Base-by-base conservation (phyloP, 2,888 invertebrate genomes). In the Germaria angustata region DNA sequence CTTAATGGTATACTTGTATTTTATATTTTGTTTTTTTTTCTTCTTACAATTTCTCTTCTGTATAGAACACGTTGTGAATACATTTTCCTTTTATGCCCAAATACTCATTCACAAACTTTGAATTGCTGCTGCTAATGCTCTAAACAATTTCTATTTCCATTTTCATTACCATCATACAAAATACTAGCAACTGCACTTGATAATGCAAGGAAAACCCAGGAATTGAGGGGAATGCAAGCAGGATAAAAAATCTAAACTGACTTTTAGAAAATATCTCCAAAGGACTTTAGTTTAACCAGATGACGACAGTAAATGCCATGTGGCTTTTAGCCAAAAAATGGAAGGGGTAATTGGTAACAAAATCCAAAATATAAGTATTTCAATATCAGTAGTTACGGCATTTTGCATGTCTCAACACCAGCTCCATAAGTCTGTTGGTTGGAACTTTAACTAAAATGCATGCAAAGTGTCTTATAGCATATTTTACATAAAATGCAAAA, bases 291-390 rank as follows among this genome's bases (percentile, higher is more conserved):
- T 82, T 79, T 72, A 79, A 79, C 79, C 82, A 75, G 84, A 76
- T 80, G 82, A 82, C 82, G 85, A 84, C 81, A 83, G 80, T 71
- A 84, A 84, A 84, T 85, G 78, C 79, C 80, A 80, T 84, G 85
- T 81, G 85, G 84, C 84, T 84, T 82, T 63, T 51, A 61, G 84
- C 81, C 81, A 84, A 80, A n/a, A 80, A 81, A 57, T 7, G 11
- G 17, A 2, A 44, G 55, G 55, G 20, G 3, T 22, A 41, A 32
- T 17, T 36, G 34, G 8, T 39, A 24, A 59, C 41, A 46, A 68
- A 77, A 53, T 53, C 4, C 8, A 36, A 5, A 55, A 41, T 61
- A 28, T 28, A 28, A 3, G 32, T 32, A 32, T 46, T 53, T 20
- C 39, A 24, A 49, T 49, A 28, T 17, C 32, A 28, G 46, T 46